Conservation (phyloP, 2,113 vertebrate species). For the Hemichromis elongatus region DNA sequence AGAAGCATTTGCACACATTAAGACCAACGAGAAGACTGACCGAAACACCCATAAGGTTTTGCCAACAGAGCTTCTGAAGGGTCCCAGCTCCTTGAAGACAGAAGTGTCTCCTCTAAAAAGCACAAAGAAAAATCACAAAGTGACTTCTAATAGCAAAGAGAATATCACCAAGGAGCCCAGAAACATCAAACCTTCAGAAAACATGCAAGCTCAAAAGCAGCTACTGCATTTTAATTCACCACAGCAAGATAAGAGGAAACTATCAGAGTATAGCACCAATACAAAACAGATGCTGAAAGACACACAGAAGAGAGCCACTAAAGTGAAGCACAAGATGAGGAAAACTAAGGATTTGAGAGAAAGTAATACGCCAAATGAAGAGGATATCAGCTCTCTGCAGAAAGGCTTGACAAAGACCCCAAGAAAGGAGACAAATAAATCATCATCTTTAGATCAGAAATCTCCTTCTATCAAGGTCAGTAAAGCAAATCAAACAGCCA, state of each 20-base stretch:
- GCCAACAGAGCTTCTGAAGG: conserved; percentile 26
- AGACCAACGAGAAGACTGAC: background rate
- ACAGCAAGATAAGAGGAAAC: background rate
- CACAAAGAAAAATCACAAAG: background rate
- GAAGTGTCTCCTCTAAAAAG: background rate
- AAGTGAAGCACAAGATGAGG: background rate
- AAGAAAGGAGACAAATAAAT: background rate
- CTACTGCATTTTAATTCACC: background rate
- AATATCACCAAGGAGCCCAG: background rate
- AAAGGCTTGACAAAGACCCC: background rate
- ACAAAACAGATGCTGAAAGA: background rate
- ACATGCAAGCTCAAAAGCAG: background rate
- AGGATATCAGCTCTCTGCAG: background rate
- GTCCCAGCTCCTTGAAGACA: background rate
- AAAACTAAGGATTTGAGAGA: background rate
- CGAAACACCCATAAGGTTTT: background rate
- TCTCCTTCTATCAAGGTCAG: background rate
- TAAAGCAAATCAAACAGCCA: background rate
- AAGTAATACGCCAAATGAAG: background rate
- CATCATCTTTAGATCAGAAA: background rate
- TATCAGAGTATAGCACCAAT: background rate
- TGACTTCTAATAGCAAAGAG: conserved; percentile 33
- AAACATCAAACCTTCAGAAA: background rate
- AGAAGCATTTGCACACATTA: background rate
- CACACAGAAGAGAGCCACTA: background rate